phyloP scores from a whole-genome alignment of 1,140 invertebrate species.

The Rhyzopertha dominica region DNA sequence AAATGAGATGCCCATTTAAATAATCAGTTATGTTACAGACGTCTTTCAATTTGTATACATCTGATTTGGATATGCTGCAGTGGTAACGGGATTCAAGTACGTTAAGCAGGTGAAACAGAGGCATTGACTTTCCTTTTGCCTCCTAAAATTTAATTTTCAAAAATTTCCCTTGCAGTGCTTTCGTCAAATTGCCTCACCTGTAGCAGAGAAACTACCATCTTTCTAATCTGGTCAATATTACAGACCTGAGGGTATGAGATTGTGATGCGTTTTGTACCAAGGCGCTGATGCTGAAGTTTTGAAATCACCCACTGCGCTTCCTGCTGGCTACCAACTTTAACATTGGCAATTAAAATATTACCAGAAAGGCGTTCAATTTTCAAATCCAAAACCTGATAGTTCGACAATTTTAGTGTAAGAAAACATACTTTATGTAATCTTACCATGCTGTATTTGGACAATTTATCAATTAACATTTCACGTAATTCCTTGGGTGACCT shows the following conservation, averaged over 20 bases:
- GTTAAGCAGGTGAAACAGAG: conserved; percentile 81
- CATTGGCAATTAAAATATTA: conserved; percentile 60
- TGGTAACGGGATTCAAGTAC: conserved; percentile 78
- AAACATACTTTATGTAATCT: conserved; percentile 21
- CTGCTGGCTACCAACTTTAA: conserved; percentile 57
- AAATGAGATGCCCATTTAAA: no score
- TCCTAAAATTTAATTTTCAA: no score
- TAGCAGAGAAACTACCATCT: conserved; percentile 57
- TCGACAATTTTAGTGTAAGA: background rate
- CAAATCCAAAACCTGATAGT: conserved; percentile 59
- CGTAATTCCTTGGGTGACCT: conserved; percentile 68
- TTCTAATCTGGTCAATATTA: conserved; percentile 60
- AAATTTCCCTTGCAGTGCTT: no score
- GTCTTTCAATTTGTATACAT: conserved; percentile 76
- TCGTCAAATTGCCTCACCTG: no score
- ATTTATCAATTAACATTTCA: conserved; percentile 58
- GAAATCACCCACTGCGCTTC: conserved; percentile 81
- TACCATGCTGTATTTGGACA: conserved; percentile 67
- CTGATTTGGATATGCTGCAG: conserved; percentile 71
- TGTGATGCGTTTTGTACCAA: conserved; percentile 76
- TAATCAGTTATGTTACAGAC: conserved; percentile 69
- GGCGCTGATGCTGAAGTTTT: conserved; percentile 73
- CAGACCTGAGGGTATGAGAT: conserved; percentile 67
- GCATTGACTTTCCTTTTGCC: conserved; percentile 69
- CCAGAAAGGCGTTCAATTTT: conserved; percentile 63